A percentile compares a stretch with the other conserved stretches of the same genome.
Evolutionary conservation across 2,888 invertebrate genomes (phyloP).

Genomic region (Drosophila subsilvestris): DNA sequence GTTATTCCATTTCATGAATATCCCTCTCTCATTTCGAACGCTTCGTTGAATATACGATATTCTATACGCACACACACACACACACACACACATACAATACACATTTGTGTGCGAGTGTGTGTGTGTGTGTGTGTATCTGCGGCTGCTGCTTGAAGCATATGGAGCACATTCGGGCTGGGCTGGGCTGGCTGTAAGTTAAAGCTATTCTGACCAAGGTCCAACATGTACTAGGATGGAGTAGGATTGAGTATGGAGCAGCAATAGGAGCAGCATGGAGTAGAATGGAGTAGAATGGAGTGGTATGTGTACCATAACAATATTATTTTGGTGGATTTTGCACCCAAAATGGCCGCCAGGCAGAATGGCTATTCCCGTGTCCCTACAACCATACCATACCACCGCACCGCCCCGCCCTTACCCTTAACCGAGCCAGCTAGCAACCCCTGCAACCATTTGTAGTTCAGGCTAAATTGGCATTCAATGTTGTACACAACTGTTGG

Average conservation of each 20-base stretch:
- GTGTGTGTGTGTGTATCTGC: conserved; percentile 30
- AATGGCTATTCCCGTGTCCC: conserved; percentile 23
- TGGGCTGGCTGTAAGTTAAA: conserved; percentile 44
- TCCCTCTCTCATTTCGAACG: conserved; percentile 68
- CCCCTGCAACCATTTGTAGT: conserved; percentile 46
- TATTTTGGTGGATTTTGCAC: conserved; percentile 71
- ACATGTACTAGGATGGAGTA: conserved; percentile 2
- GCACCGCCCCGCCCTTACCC: background rate
- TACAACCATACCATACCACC: background rate
- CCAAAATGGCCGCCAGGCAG: conserved; percentile 55
- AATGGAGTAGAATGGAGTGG: background rate
- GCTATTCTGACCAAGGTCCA: conserved; percentile 43
- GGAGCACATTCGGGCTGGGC: conserved; percentile 32
- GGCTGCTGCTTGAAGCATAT: conserved; percentile 61
- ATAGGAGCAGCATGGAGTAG: no score
- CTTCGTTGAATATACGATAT: conserved; percentile 56
- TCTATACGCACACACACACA: background rate
- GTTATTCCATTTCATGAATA: conserved; percentile 78
- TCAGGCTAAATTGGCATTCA: conserved; percentile 70
- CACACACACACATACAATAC: background rate
- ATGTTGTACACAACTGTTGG: conserved; percentile 67
- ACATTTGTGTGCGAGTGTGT: conserved; percentile 25
- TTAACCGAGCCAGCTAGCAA: no score
- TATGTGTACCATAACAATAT: conserved; percentile 56
- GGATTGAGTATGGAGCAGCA: no score